Conservation (phyloP, 2,888 invertebrate species). For the Machimus rusticus region DNA sequence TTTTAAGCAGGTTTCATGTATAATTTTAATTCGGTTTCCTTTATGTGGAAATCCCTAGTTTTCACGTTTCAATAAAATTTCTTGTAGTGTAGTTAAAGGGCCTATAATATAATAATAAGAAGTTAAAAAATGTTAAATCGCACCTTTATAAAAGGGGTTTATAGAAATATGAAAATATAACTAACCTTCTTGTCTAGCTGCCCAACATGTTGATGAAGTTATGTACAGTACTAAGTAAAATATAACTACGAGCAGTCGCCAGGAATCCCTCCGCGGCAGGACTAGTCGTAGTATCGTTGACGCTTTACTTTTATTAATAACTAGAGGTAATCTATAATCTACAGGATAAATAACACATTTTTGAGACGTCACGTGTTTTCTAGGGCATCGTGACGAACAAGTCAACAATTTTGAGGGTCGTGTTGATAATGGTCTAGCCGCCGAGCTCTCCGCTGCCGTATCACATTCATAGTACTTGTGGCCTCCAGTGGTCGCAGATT, state of each 20-base stretch:
- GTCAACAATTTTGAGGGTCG: conserved; percentile 8
- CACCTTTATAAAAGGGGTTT: neutral
- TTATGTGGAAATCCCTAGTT: no score
- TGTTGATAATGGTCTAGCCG: conserved; percentile 8
- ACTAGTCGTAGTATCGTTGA: conserved; percentile 38
- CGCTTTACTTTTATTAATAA: conserved; percentile 43
- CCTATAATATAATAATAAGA: neutral
- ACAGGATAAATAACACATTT: conserved; percentile 45
- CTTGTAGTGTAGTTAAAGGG: neutral
- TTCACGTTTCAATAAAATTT: no score
- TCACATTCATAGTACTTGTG: conserved; percentile 27
- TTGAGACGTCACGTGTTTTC: conserved; percentile 28
- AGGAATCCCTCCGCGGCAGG: conserved; percentile 41
- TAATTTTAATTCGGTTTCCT: no score
- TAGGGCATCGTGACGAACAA: conserved; percentile 24
- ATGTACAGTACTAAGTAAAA: conserved; percentile 49
- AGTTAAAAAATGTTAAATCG: neutral
- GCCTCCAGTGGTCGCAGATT: neutral
- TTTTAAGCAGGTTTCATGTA: no score
- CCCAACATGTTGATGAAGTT: conserved; percentile 58
- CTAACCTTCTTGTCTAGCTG: conserved; percentile 61
- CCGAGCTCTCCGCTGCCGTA: conserved; percentile 14
- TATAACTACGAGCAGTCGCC: conserved; percentile 47
- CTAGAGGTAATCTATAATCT: conserved; percentile 48
- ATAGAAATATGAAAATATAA: conserved; percentile 34